phyloP scores from a whole-genome alignment of 2,797 vertebrate genomes.

The Odontamblyopus lacepedii region DNA sequence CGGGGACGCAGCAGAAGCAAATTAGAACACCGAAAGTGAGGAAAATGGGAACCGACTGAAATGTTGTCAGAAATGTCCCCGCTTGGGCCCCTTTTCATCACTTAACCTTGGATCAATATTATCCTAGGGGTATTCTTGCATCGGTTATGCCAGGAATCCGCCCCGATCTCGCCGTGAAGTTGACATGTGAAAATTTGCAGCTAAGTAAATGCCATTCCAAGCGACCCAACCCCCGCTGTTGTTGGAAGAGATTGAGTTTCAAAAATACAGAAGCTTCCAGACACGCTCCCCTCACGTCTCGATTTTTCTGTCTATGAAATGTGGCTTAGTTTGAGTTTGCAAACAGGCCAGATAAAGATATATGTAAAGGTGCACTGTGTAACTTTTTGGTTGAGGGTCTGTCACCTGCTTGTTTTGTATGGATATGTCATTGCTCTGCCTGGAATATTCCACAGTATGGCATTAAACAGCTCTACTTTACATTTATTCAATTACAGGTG shows the following conservation, averaged over 20 bases:
- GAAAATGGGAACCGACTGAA: conserved; percentile 3
- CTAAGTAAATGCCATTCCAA: conserved; percentile 46
- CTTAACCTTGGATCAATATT: conserved; percentile 54
- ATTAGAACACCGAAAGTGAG: not conserved
- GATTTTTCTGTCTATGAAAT: not conserved
- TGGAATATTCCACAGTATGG: no score
- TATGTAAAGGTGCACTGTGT: no score
- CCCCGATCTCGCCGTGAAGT: conserved; percentile 53
- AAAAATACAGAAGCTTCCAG: conserved; percentile 35
- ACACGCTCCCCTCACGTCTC: not conserved
- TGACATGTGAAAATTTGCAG: conserved; percentile 75
- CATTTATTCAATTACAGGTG: no score
- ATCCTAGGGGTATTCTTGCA: conserved; percentile 42
- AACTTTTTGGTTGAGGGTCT: no score
- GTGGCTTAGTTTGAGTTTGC: not conserved
- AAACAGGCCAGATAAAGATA: not conserved
- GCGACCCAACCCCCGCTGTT: conserved; percentile 49
- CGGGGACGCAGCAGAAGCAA: not conserved
- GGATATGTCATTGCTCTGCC: no score
- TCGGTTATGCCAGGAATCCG: conserved; percentile 66
- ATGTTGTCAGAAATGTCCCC: conserved; percentile 12
- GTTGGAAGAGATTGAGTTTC: conserved; percentile 44
- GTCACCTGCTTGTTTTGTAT: no score
- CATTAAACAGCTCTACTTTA: no score
- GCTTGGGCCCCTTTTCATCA: conserved; percentile 28